phyloP scores from a whole-genome alignment of 2,797 vertebrate species.

The Chelonia mydas region DNA sequence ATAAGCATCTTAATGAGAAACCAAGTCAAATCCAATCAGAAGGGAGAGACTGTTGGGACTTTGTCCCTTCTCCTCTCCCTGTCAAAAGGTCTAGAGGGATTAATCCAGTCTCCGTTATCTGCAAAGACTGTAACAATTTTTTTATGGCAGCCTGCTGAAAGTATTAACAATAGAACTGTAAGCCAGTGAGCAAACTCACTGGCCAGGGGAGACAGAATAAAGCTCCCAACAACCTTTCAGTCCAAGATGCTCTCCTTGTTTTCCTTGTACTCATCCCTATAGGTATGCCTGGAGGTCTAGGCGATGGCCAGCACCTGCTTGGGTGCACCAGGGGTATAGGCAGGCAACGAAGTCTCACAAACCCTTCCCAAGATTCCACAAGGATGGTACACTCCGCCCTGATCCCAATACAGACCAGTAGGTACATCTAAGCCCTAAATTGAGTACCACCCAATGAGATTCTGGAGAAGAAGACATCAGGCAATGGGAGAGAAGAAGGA shows the following conservation, averaged over 20 bases:
- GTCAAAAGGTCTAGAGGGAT: neutral
- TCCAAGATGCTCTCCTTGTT: neutral
- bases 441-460: neutral
- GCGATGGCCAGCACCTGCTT: neutral
- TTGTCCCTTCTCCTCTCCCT: neutral
- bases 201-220: neutral
- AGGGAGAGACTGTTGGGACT: constrained; percentile 5
- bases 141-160: constrained; percentile 23
- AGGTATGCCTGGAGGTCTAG: neutral
- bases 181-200: neutral
- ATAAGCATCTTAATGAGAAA: constrained; percentile 16
- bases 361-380: neutral
- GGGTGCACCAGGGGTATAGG: neutral
- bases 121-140: constrained; percentile 15
- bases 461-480: neutral
- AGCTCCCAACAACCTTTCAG: neutral
- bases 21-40: neutral
- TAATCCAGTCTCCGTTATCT: constrained; percentile 15
- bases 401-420: neutral
- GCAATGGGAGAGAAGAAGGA: neutral
- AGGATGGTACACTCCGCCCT: neutral
- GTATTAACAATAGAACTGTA: neutral
- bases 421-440: neutral
- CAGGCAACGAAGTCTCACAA: neutral
- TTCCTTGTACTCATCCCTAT: constrained; percentile 21